Evolutionary conservation across 2,797 vertebrate genomes (phyloP), one percentile per base, ranked within the genome.

Genomic region (Ataeniobius toweri): DNA sequence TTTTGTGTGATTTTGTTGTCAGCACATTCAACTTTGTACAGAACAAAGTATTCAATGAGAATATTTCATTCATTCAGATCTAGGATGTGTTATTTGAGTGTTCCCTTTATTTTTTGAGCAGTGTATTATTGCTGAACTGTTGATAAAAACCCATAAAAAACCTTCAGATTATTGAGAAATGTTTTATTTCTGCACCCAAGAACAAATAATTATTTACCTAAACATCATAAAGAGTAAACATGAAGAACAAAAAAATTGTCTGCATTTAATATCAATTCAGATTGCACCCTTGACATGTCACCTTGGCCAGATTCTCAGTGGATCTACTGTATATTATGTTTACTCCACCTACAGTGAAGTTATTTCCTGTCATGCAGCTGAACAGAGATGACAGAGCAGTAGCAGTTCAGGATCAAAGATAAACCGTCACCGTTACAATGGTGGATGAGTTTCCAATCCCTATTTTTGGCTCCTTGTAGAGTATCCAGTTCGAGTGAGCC

Each of bases 381-480:
- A 85, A 82, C 83, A 77, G 80, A 51, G 69, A 77, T 73, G 81
- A 86, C 79, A 55, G 75, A 81, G 77, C 81, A 83, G 82, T 18
- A 71, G 77, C 73, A 74, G 65, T 85, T 80, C 74, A 87, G 73
- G 79, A 56, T 74, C 80, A 79, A 74, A 58, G 85, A 78, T 51
- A 14, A 75, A 74, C 58, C 78, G 36, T 78, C 85, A 74, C 69
- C 0, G 48, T 63, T 61, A 50, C 28, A 76, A 78, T 90, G 88
- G 92, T 88, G 84, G 88, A 91, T 89, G 91, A 86, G 81, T 89
- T 83, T 88, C 88, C 86, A 86, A 89, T 80, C 79, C 68, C 83
- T 89, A 86, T 92, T 90, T 87, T 80, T 89, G 85, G 78, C 85
- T 86, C 80, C 83, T 79, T 75, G 81, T 69, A 58, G 86, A 84